Conservation (phyloP, 1,140 invertebrate species). For the Drosophila ananassae region DNA sequence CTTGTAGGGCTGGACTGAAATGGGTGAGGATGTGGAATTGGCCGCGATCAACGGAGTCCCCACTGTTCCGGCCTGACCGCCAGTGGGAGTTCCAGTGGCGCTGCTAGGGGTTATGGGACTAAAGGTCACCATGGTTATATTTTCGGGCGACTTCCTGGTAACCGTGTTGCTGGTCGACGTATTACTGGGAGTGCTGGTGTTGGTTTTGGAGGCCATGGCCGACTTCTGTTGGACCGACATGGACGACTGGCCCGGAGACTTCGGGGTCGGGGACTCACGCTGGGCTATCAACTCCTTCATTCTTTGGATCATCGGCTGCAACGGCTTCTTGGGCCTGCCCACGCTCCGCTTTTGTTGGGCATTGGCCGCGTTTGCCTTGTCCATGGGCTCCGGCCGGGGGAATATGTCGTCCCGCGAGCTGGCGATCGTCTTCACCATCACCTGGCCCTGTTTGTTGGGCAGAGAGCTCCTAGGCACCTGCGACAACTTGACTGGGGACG, state of each 20-base stretch:
- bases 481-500: conserved; percentile 61
- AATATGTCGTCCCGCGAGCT: conserved; percentile 41
- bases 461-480: conserved; percentile 36
- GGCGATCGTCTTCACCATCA: not conserved
- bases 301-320: not conserved
- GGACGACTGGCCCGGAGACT: not conserved
- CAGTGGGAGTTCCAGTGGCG: not conserved
- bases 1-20: not conserved
- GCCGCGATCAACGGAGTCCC: not conserved
- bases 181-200: not conserved
- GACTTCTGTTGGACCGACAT: not conserved
- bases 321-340: not conserved
- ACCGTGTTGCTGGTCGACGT: not conserved
- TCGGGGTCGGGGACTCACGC: not conserved
- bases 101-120: conserved; percentile 1
- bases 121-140: conserved; percentile 4
- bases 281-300: fast-evolving
- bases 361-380: no score
- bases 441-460: conserved; percentile 1
- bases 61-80: not conserved
- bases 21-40: not conserved
- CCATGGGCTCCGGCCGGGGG: conserved; percentile 17
- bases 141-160: conserved; percentile 5
- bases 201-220: not conserved
- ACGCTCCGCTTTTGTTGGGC: not conserved